Evolutionary conservation across 2,797 vertebrate species (phyloP), one percentile per base, ranked within the genome.

Genomic region (Hafferia zeledoni): DNA sequence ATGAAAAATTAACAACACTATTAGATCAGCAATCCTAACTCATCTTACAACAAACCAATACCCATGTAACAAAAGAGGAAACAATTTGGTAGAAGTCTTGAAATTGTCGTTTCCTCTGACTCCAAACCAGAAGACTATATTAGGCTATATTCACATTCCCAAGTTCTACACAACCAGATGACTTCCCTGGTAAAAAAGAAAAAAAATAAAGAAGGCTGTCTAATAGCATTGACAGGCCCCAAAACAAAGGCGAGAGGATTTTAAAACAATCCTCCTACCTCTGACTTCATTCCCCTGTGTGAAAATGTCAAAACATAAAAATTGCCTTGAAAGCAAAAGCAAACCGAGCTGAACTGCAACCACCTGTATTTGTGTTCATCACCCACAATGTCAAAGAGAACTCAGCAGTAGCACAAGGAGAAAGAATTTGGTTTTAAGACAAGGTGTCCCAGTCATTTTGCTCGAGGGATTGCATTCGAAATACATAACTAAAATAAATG

Each of bases 281-380:
- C 86, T 91, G 61, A 84, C 49, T 92, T 89, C 41, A 70, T 84
- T 89, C 67, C 44, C 81, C 56, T 49, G 63, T 59, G 77, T 70
- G 56, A 89, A 94, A 90, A 84, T 83, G 87, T 93, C 89, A 95
- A 94, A 94, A 92, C 4, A 6, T 56, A 70, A 86, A 84, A 89
- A 84, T 27, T 89, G 78, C 46, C 67, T 84, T 28, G 49, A 90
- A 88, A 93, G 83, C 44, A 85, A 92, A 91, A 70, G 69, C 60
- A 88, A 85, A 82, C 19, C 46, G 60, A 90, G 37, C 56, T 0
- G 0, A 74, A 83, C 57, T 59, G 69, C 53, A 85, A 71, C 33
- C 43, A 85, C 46, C 68, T 78, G 5, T 64, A 53, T 82, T 80
- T 72, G 16, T 17, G 60, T 85, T 65, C 64, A 78, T 85, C 87